phyloP scores from a whole-genome alignment of 2,888 invertebrate species.

The Pterostichus niger region DNA sequence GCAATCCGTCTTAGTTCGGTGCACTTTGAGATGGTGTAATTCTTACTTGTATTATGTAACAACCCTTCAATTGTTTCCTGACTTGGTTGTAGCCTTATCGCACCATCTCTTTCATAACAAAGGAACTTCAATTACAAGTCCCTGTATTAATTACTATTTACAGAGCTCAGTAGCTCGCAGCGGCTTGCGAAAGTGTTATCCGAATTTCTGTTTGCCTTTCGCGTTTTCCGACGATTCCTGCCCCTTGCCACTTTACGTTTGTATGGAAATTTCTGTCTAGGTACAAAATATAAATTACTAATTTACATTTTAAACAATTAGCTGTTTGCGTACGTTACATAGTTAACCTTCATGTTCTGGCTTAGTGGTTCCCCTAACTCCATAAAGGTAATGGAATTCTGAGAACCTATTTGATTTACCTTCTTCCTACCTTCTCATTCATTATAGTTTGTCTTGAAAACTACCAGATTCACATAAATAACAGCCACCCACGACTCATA shows the following conservation, averaged over 20 bases:
- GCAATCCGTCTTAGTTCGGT: slow-evolving; percentile 65
- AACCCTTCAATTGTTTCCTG: slow-evolving; percentile 59
- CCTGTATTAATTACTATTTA: slow-evolving; percentile 71
- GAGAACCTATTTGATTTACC: slow-evolving; percentile 33
- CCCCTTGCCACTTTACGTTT: slow-evolving; percentile 37
- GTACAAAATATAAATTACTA: slow-evolving; percentile 65
- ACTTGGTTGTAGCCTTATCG: slow-evolving; percentile 45
- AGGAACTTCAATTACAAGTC: slow-evolving; percentile 69
- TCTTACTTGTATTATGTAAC: slow-evolving; percentile 62
- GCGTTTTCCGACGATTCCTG: slow-evolving; percentile 58
- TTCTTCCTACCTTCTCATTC: slow-evolving; percentile 5
- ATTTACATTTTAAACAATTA: slow-evolving; percentile 66
- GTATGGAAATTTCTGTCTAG: slow-evolving; percentile 59
- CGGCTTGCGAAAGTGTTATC: slow-evolving; percentile 63
- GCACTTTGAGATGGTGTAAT: slow-evolving; percentile 62
- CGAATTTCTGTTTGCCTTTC: slow-evolving; percentile 65
- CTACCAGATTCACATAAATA: not conserved
- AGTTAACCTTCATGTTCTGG: slow-evolving; percentile 58
- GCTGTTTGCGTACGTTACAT: slow-evolving; percentile 56
- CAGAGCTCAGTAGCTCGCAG: slow-evolving; percentile 67
- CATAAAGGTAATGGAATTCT: slow-evolving; percentile 30
- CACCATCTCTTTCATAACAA: slow-evolving; percentile 67
- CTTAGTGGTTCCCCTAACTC: slow-evolving; percentile 29
- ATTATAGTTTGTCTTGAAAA: not conserved
- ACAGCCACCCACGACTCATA: not conserved